Evolutionary conservation across 2,113 vertebrate genomes (phyloP).

Genomic region (Reinhardtius hippoglossoides): DNA sequence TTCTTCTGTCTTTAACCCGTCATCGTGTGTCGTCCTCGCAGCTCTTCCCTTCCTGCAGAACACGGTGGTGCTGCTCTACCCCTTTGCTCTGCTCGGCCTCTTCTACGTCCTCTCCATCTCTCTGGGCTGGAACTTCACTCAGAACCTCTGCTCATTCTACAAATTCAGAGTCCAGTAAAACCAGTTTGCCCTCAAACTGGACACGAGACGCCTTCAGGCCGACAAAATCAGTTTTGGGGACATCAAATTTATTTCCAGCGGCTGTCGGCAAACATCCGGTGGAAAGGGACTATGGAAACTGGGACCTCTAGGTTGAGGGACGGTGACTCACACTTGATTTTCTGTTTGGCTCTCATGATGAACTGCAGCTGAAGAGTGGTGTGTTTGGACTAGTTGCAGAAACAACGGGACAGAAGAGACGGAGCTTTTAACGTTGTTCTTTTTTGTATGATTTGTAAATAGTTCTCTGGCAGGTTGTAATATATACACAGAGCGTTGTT

Average conservation of each 20-base stretch:
- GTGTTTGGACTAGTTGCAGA: slow-evolving; percentile 35
- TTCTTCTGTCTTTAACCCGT: neutral
- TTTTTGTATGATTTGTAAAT: slow-evolving; percentile 84
- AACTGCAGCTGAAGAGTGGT: neutral
- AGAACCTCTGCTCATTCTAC: slow-evolving; percentile 93
- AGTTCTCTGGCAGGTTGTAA: slow-evolving; percentile 70
- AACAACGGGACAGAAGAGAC: slow-evolving; percentile 2
- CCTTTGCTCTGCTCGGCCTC: slow-evolving; percentile 89
- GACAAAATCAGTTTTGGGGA: neutral
- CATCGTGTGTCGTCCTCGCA: slow-evolving; percentile 58
- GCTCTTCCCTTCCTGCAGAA: slow-evolving; percentile 95
- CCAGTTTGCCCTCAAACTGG: neutral
- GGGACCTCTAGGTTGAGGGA: neutral
- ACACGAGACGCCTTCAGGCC: neutral
- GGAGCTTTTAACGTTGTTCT: slow-evolving; percentile 51
- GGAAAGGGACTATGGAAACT: slow-evolving; percentile 26
- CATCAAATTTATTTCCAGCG: slow-evolving; percentile 19
- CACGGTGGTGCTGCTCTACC: slow-evolving; percentile 94
- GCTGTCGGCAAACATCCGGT: slow-evolving; percentile 14
- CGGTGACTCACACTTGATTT: slow-evolving; percentile 8
- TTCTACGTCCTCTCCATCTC: slow-evolving; percentile 93
- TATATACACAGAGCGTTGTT: slow-evolving; percentile 57
- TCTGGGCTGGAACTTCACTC: slow-evolving; percentile 96
- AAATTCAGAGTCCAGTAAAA: slow-evolving; percentile 91
- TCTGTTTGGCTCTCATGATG: slow-evolving; percentile 35